Base-by-base conservation (phyloP, 2,888 invertebrate species). In the Ephialtes manifestator region DNA sequence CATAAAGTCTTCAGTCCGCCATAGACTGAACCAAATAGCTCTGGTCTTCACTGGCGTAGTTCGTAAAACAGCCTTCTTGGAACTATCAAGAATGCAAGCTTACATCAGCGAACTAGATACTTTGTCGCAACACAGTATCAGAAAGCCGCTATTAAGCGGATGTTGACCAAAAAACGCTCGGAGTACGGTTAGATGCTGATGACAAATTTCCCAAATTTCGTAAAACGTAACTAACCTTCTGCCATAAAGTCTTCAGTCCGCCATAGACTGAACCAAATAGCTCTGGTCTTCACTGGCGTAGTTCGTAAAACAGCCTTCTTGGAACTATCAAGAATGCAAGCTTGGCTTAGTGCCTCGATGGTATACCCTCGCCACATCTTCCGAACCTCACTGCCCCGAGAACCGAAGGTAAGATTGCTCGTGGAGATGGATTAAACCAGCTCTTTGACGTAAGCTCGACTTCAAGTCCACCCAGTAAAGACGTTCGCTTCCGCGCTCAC, bases 391-490 rank as follows among this genome's bases (percentile, higher is more conserved):
- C 71, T 79, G 68, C 55, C 51, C 31, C 11, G 35, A 83, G 67
- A 78, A 43, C 35, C 24, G 68, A 74, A 67, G 74, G 63, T 65
- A 15, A 58, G 80, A 88, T 88, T 83, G 86, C 79, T 85, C 83
- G 74, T 78, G 76, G 81, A 85, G 75, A 80, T 70, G 87, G 86
- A 86, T 88, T 87, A 83, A 87, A 85, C 76, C 84, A 78, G 72
- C 86, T 70, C 82, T 86, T 86, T 85, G 86, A 86, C 87, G 83
- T 84, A 85, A 88, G 84, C 78, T 82, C 81, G 77, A 83, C 88
- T 85, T 74, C 81, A 82, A 86, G 83, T 83, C 87, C 83, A 71
- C 79, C 78, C 71, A 79, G 81, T 86, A 83, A 88, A 85, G 88
- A 86, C 88, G 83, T 86, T 72, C 84, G 78, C 55, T 79, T 24